Base-by-base conservation (phyloP, 1,140 invertebrate species). In the Caenorhabditis briggsae region DNA sequence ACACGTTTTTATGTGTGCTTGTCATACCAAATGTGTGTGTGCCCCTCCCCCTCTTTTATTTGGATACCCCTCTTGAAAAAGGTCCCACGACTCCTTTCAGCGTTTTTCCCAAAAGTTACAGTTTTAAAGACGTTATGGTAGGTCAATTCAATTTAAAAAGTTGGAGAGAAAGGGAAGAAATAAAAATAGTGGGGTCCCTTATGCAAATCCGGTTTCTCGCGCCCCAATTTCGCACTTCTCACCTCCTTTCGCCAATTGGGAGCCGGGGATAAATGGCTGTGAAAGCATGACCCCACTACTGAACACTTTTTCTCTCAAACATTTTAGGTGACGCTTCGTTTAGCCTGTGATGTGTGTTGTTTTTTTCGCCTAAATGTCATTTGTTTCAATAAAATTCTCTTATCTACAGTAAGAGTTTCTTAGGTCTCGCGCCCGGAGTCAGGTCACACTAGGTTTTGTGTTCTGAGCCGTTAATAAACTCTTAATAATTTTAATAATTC, bases 261-360 rank as follows among this genome's bases (percentile, higher is more conserved):
- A 78, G 70, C 70, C 70, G 70, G 46, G 70, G 20, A 78, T 78
- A 78, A 78, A 78, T 78, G 70, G 70, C 43, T 78, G 70, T 78
- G 70, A 78, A 78, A 78, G 46, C 70, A 78, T 78, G 70, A 78
- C 70, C 70, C 70, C 64, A 43, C 46, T 50, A 78, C 50, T 50
- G 70, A 78, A 78, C 70, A 78, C 70, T 78, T 78, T 78, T 46
- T 50, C 70, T 33, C 33, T 33, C 33, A 33, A 78, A 78, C 70
- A 78, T 78, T 78, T 78, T 78, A 78, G 33, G 41, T 23, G 12
- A 78, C 70, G 70, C 70, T 78, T 25, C 70, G 46, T 50, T 50
- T 78, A 50, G 18, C 23, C 33, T 33, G 33, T 33, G 33, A 33
- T 33, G 33, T 78, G 48, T 78, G 70, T 12, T 20, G 8, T 78